phyloP scores from a whole-genome alignment of 1,140 invertebrate genomes.

The Acromyrmex charruanus region DNA sequence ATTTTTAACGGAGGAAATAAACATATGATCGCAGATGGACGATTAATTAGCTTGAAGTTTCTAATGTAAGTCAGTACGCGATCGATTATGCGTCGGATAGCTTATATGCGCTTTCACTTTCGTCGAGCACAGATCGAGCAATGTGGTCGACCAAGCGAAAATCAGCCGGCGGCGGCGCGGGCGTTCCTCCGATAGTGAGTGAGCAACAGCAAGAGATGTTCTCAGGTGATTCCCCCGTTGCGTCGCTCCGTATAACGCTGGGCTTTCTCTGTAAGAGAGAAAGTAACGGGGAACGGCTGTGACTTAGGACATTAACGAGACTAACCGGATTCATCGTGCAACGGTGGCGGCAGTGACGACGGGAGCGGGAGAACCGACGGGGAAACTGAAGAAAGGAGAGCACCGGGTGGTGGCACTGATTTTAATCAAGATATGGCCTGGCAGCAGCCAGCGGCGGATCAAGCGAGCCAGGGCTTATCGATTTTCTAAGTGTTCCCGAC shows the following conservation, averaged over 20 bases:
- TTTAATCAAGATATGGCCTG: conserved; percentile 87
- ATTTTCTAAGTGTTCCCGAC: conserved; percentile 85
- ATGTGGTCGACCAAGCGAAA: neutral
- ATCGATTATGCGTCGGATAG: neutral
- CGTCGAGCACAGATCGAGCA: conserved; percentile 32
- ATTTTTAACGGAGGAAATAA: too few relatives aligned
- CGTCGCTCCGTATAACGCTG: neutral
- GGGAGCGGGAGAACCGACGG: conserved; percentile 72
- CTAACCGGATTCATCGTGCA: conserved; percentile 84
- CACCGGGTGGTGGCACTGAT: conserved; percentile 83
- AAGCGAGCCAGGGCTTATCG: conserved; percentile 83
- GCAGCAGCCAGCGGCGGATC: conserved; percentile 83
- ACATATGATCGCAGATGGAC: too few relatives aligned
- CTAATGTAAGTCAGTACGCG: conserved; percentile 15
- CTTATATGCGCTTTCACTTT: conserved; percentile 67
- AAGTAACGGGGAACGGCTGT: conserved; percentile 63
- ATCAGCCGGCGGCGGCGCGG: too few relatives aligned
- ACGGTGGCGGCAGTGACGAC: conserved; percentile 11
- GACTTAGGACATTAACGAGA: conserved; percentile 85
- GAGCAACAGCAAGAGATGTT: neutral
- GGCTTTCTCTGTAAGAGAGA: conserved; percentile 63
- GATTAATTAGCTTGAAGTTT: too few relatives aligned
- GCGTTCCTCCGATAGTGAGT: neutral
- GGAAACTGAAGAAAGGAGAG: conserved; percentile 78
- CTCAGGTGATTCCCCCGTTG: conserved; percentile 28